A percentile compares a stretch with the other conserved stretches of the same genome.
These are phyloP conservation scores for Plutomurus gul DNA, from an alignment of 1,140 invertebrate genomes.

Conservation along the genomic window DNA sequence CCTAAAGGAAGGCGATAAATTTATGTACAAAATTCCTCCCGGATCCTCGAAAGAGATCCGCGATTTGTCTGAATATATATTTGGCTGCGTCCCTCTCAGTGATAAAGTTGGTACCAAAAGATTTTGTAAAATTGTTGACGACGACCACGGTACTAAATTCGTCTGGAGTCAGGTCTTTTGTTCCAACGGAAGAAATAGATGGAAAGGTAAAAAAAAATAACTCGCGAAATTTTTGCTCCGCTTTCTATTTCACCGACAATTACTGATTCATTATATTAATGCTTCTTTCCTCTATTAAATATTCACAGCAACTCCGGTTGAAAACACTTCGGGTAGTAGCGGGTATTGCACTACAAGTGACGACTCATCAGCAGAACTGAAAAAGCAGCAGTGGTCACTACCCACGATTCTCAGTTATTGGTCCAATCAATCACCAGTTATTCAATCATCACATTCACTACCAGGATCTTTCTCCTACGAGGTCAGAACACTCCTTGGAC, in stretches of 20 bases:
- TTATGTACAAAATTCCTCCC: conserved; percentile 15
- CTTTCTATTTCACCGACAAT: neutral
- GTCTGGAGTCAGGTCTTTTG: conserved; percentile 38
- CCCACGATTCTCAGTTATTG: conserved; percentile 19
- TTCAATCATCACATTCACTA: conserved; percentile 14
- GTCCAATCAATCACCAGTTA: neutral
- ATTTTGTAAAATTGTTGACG: conserved; percentile 36
- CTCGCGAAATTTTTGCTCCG: neutral
- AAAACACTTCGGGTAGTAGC: neutral
- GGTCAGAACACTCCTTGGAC: neutral
- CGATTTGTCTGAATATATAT: conserved; percentile 50
- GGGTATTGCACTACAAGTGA: conserved; percentile 6
- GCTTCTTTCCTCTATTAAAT: neutral
- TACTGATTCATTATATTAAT: neutral
- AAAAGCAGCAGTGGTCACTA: conserved; percentile 13
- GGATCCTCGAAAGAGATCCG: conserved; percentile 36
- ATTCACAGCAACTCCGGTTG: neutral
- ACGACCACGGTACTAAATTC: neutral
- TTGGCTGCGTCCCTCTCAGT: conserved; percentile 49
- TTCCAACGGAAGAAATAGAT: conserved; percentile 4
- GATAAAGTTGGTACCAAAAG: conserved; percentile 33
- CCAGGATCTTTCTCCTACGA: neutral
- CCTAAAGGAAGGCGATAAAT: conserved; percentile 34
- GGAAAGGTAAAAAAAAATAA: neutral
- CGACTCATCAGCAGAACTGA: neutral